Evolutionary conservation across 2,888 invertebrate genomes (phyloP).

Genomic region (Salpingus planirostris): DNA sequence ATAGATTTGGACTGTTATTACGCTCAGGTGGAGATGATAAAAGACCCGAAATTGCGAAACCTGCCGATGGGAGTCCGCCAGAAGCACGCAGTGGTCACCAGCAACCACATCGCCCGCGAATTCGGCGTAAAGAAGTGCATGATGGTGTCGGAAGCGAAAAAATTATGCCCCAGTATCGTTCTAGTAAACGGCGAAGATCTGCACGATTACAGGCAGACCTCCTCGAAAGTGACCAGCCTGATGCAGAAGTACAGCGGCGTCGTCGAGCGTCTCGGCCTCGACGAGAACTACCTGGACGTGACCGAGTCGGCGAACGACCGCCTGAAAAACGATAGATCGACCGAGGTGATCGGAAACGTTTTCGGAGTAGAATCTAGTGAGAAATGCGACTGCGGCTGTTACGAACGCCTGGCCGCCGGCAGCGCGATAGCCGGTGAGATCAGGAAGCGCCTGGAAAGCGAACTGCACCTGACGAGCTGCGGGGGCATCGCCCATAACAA

Average conservation of each 20-base stretch:
- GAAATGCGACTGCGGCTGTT: slow-evolving; percentile 67
- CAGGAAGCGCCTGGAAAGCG: slow-evolving; percentile 56
- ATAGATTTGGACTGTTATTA: slow-evolving; percentile 79
- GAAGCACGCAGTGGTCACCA: slow-evolving; percentile 75
- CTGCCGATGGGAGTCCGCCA: slow-evolving; percentile 75
- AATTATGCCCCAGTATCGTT: slow-evolving; percentile 63
- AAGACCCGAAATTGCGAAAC: slow-evolving; percentile 55
- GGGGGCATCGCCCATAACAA: slow-evolving; percentile 82
- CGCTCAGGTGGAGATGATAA: slow-evolving; percentile 76
- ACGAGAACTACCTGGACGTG: slow-evolving; percentile 79
- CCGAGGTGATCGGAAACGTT: slow-evolving; percentile 45
- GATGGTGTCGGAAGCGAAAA: slow-evolving; percentile 63
- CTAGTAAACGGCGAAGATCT: slow-evolving; percentile 78
- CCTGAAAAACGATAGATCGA: slow-evolving; percentile 26
- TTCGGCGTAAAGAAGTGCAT: slow-evolving; percentile 71
- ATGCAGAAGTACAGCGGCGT: slow-evolving; percentile 62
- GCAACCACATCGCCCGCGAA: slow-evolving; percentile 72
- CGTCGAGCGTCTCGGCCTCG: slow-evolving; percentile 75
- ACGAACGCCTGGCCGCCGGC: slow-evolving; percentile 57
- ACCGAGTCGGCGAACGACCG: slow-evolving; percentile 54
- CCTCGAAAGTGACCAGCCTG: slow-evolving; percentile 64
- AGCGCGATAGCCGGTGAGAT: slow-evolving; percentile 70
- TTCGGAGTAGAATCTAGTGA: slow-evolving; percentile 45
- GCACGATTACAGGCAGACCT: slow-evolving; percentile 68
- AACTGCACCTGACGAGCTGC: slow-evolving; percentile 68